Evolutionary conservation across 1,140 invertebrate genomes (phyloP), one percentile per base, ranked within the genome.

Genomic region (Drosophila arawakana): DNA sequence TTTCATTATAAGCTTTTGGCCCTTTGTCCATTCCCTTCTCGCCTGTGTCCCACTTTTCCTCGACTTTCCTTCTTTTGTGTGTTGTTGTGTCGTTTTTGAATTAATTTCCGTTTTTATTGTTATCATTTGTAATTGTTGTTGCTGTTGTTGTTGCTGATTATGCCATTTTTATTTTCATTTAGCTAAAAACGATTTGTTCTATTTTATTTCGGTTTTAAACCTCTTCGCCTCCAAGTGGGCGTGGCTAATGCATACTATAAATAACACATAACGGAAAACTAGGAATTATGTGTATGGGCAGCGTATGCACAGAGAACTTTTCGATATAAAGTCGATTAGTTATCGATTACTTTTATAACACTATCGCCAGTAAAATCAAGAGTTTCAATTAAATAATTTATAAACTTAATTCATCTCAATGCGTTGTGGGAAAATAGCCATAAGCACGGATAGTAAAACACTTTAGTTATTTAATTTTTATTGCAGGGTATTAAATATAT

Each of bases 401-500:
- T 7, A 43, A 3, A 13, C 4, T 43, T 4, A 3, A 6, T 3
- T n/a, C 9, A 43, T 13, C 11, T 1, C n/a, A 4, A 43, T 7
- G 13, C 2, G n/a, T 43, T 43, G 41, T 43, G 11, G 41, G 11
- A n/a, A 4, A 43, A n/a, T n/a, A 41, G 9, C 47, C 25, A 21
- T 25, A 25, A 25, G 7, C 18, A 11, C n/a, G 2, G 15, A 9
- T 1, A 44, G n/a, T 44, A 11, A 44, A 52, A 52, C 21, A 52
- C 10, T 47, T 21, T 46, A 44, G 1, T 65, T 47, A 18, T 15
- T 37, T 15, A 67, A 52, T 52, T 58, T 50, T 3, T 21, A 15
- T 44, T 61, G 49, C 69, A 68, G 60, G 58, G 50, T 60, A 50
- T 59, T 34, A 50, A 78, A 81, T 84, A 84, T 84, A 88, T 89